Evolutionary conservation across 2,113 vertebrate genomes (phyloP).

Genomic region (Corydoras maculifer): DNA sequence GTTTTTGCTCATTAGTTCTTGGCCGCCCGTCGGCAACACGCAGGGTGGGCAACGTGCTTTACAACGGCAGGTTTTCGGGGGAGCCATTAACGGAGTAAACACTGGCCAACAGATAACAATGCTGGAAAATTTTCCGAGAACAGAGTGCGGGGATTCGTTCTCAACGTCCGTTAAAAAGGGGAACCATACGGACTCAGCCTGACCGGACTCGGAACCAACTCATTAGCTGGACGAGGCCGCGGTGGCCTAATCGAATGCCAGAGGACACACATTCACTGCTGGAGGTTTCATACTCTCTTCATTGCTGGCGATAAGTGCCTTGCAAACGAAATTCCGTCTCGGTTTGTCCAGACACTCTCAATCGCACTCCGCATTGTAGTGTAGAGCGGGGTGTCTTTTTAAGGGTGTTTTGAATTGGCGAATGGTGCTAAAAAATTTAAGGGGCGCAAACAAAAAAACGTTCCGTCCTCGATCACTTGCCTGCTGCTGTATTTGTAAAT

Average conservation of each 20-base stretch:
- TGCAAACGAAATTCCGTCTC: too few relatives aligned
- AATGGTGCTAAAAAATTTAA: too few relatives aligned
- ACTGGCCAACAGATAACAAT: neutral
- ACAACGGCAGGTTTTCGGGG: neutral
- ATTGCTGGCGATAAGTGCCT: neutral
- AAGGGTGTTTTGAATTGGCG: too few relatives aligned
- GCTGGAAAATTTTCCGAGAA: neutral
- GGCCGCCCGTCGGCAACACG: too few relatives aligned
- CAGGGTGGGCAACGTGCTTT: neutral
- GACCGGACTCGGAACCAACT: constrained; percentile 18
- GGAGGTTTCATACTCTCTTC: neutral
- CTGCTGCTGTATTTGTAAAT: too few relatives aligned
- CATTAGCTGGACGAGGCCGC: constrained; percentile 9
- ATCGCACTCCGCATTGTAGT: too few relatives aligned
- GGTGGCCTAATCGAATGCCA: constrained; percentile 11
- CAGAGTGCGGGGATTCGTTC: neutral
- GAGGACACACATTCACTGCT: neutral
- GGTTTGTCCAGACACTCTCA: too few relatives aligned
- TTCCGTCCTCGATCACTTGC: too few relatives aligned
- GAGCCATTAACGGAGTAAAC: neutral
- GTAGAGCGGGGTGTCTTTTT: too few relatives aligned
- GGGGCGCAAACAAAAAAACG: too few relatives aligned
- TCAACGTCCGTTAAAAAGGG: constrained; percentile 3
- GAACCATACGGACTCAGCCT: constrained; percentile 10
- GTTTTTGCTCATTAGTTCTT: too few relatives aligned